Evolutionary conservation across 2,113 vertebrate genomes (phyloP).

Genomic region (Hypocryptadius cinnamomeus): DNA sequence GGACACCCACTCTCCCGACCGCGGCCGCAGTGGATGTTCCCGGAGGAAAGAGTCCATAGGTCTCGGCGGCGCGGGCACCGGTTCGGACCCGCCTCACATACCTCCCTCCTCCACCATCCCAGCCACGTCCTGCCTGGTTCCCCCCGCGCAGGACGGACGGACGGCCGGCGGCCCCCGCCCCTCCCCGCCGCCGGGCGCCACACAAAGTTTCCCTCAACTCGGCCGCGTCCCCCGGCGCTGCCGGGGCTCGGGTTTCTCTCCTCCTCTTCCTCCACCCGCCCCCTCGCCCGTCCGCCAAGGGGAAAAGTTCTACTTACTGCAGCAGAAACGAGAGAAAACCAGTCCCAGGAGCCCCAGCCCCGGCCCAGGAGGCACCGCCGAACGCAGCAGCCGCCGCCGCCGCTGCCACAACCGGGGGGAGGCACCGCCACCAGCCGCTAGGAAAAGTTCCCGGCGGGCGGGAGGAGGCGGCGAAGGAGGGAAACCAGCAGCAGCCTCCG

Average conservation of each 20-base stretch:
- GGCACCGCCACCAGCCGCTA: neutral
- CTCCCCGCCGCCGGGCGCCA: neutral
- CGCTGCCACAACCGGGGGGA: neutral
- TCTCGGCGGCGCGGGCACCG: neutral
- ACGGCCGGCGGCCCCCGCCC: neutral
- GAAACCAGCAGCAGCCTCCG: neutral
- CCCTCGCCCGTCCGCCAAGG: neutral
- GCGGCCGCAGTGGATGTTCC: neutral
- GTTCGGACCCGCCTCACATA: neutral
- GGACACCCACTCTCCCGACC: neutral
- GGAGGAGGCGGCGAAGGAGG: neutral
- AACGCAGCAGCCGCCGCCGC: neutral
- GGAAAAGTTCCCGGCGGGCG: neutral
- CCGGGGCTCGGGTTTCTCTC: neutral
- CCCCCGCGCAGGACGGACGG: neutral
- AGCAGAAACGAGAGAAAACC: constrained; percentile 40
- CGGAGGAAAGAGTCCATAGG: rapidly evolving
- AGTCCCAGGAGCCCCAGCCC: constrained; percentile 13
- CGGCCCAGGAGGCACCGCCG: neutral
- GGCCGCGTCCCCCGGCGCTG: neutral
- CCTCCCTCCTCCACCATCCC: neutral
- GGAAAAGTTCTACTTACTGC: constrained; percentile 50
- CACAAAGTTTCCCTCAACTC: constrained; percentile 29
- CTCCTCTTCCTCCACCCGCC: neutral
- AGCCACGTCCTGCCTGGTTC: neutral